Percentiles rank a stretch among this genome's conserved stretches.
Evolutionary conservation across 2,888 invertebrate genomes (phyloP).

Genomic region (Hirtodrosophila trivittata): DNA sequence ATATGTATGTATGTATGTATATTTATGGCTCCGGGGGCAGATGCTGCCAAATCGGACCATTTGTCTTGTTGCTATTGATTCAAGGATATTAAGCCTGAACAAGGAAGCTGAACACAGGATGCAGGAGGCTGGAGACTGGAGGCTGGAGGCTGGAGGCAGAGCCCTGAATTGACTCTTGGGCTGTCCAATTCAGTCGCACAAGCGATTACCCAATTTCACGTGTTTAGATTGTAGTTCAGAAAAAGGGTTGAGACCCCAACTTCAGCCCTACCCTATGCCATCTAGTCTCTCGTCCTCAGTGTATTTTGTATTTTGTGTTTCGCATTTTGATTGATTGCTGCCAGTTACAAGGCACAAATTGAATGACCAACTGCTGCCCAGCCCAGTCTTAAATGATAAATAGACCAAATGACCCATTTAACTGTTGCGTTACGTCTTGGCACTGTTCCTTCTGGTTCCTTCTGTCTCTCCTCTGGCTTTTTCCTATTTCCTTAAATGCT

Average conservation of each 20-base stretch:
- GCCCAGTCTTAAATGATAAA: slow-evolving; percentile 61
- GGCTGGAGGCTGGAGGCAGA: background rate
- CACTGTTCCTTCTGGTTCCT: background rate
- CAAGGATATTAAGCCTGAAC: slow-evolving; percentile 12
- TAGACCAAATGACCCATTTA: slow-evolving; percentile 60
- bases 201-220: slow-evolving; percentile 61
- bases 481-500: slow-evolving; percentile 16
- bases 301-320: slow-evolving; percentile 23
- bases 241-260: slow-evolving; percentile 39
- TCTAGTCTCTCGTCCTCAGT: slow-evolving; percentile 3
- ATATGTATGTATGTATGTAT: slow-evolving; percentile 1
- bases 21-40: slow-evolving; percentile 27
- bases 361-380: slow-evolving; percentile 61
- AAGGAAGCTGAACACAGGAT: slow-evolving; percentile 3
- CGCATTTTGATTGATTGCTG: slow-evolving; percentile 64
- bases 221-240: slow-evolving; percentile 41
- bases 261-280: background rate
- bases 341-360: slow-evolving; percentile 60
- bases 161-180: slow-evolving; percentile 28
- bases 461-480: slow-evolving; percentile 1
- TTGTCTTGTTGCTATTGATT: slow-evolving; percentile 52
- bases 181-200: slow-evolving; percentile 40
- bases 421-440: slow-evolving; percentile 54
- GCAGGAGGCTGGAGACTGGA: background rate
- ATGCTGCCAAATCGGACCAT: slow-evolving; percentile 43